These are phyloP conservation scores for Anniella stebbinsi DNA, from an alignment of 2,797 vertebrate genomes.

Conservation along the genomic window DNA sequence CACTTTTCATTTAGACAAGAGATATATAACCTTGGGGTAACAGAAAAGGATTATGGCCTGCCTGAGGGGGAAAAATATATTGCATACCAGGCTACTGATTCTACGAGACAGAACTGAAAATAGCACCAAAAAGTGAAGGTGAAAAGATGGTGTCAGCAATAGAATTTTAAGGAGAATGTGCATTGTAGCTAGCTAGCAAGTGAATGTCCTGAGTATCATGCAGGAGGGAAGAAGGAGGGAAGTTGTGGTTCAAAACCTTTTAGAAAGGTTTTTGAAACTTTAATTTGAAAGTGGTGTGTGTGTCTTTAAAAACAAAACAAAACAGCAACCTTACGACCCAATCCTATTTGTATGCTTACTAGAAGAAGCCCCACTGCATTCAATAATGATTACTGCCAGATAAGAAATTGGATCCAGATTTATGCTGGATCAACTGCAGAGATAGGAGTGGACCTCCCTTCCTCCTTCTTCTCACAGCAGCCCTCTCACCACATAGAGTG, in stretches of 20 bases:
- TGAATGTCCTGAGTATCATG: background rate
- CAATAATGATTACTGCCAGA: background rate
- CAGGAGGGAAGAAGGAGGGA: too few relatives aligned
- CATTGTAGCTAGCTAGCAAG: background rate
- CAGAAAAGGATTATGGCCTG: conserved; percentile 63
- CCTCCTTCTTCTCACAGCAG: too few relatives aligned
- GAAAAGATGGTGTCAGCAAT: conserved; percentile 25
- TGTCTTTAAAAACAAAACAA: too few relatives aligned
- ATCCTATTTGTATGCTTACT: too few relatives aligned
- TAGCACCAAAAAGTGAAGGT: conserved; percentile 48
- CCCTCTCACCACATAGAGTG: too few relatives aligned
- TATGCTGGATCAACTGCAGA: too few relatives aligned
- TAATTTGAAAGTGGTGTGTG: background rate
- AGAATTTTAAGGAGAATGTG: conserved; percentile 48
- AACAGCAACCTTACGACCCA: too few relatives aligned
- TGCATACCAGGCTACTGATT: conserved; percentile 50
- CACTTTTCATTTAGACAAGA: conserved; percentile 59
- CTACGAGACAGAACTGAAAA: conserved; percentile 56
- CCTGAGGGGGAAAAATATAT: conserved; percentile 38
- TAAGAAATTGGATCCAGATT: background rate
- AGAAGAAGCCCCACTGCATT: background rate
- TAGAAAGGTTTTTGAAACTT: background rate
- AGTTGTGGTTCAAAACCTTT: too few relatives aligned
- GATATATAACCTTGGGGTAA: conserved; percentile 63
- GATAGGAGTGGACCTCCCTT: too few relatives aligned